phyloP scores from a whole-genome alignment of 2,113 vertebrate genomes.

The Paracanthobrama guichenoti region DNA sequence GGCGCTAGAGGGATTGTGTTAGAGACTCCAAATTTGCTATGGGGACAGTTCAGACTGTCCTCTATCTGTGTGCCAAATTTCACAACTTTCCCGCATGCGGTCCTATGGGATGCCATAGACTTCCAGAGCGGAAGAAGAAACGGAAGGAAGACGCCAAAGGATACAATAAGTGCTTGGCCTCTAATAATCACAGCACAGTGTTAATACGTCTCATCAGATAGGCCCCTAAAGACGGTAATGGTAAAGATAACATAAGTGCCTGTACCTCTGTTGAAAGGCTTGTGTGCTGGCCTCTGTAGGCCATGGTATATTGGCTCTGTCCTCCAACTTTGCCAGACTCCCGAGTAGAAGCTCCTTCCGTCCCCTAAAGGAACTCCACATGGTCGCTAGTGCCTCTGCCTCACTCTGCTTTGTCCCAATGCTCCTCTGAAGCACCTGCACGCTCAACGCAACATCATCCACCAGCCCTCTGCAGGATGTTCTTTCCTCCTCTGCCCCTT shows the following conservation, averaged over 20 bases:
- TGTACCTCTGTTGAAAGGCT: constrained; percentile 89
- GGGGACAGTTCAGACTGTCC: too few relatives aligned
- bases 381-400: constrained; percentile 81
- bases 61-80: too few relatives aligned
- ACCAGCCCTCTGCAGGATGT: constrained; percentile 84
- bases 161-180: too few relatives aligned
- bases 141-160: too few relatives aligned
- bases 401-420: constrained; percentile 93
- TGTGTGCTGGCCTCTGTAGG: constrained; percentile 81
- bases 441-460: constrained; percentile 74
- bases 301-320: constrained; percentile 76
- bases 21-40: too few relatives aligned
- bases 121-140: too few relatives aligned
- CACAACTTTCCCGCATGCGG: too few relatives aligned
- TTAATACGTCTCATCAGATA: too few relatives aligned
- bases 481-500: constrained; percentile 70
- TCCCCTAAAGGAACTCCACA: constrained; percentile 82
- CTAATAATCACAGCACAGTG: too few relatives aligned
- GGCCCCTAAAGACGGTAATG: neutral
- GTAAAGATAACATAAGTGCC: neutral
- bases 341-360: constrained; percentile 85
- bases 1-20: too few relatives aligned
- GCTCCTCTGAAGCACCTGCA: constrained; percentile 85
- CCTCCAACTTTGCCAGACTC: constrained; percentile 83
- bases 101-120: too few relatives aligned